A percentile compares a stretch with the other conserved stretches of the same genome.
phyloP scores from a whole-genome alignment of 2,888 invertebrate species.

The Azorinus chamasolen region DNA sequence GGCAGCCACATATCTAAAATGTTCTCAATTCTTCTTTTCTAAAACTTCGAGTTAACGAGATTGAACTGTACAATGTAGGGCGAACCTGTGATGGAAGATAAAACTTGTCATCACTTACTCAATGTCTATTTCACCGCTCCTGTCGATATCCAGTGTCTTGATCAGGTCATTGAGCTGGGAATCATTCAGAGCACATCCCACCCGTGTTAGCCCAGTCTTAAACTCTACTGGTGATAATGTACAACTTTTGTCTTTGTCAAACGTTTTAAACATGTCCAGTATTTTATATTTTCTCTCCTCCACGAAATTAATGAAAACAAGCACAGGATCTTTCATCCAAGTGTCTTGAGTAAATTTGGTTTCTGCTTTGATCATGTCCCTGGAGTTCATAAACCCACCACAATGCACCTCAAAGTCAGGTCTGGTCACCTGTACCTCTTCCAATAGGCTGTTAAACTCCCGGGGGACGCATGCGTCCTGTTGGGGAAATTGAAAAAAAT shows the following conservation, averaged over 20 bases:
- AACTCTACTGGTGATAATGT: conserved; percentile 72
- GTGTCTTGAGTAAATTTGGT: conserved; percentile 44
- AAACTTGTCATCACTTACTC: no score
- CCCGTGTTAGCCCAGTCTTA: conserved; percentile 57
- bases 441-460: conserved; percentile 59
- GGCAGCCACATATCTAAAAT: no score
- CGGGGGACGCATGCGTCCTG: conserved; percentile 73
- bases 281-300: conserved; percentile 67
- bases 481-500: no score
- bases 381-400: conserved; percentile 67
- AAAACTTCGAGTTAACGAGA: no score
- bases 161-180: conserved; percentile 70
- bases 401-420: conserved; percentile 70
- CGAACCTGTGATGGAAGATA: no score
- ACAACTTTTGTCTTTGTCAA: conserved; percentile 77
- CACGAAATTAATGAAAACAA: conserved; percentile 72
- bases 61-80: no score
- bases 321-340: conserved; percentile 73
- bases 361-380: conserved; percentile 52
- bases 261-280: conserved; percentile 76
- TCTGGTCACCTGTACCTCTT: conserved; percentile 49
- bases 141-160: conserved; percentile 65
- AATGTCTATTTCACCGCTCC: conserved; percentile 73
- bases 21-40: no score
- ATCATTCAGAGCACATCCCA: conserved; percentile 72